A percentile compares a stretch with the other conserved stretches of the same genome.
phyloP scores from a whole-genome alignment of 2,797 vertebrate genomes.

The Ceyx erithaca region DNA sequence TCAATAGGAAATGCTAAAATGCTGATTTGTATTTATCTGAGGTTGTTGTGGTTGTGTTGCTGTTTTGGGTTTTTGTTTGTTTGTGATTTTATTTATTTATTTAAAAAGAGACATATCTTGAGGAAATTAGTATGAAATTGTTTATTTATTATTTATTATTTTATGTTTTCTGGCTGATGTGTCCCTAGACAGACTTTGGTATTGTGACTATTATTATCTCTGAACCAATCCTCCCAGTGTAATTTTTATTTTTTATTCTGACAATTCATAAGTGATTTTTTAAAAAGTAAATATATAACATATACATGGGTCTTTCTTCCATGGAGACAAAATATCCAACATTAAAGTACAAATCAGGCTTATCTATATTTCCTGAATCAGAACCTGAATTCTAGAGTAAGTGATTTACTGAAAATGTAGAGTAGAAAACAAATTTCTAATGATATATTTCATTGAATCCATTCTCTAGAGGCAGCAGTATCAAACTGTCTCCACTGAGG shows the following conservation, averaged over 20 bases:
- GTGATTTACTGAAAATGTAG: neutral
- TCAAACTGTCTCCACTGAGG: neutral
- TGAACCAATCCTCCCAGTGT: neutral
- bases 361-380: neutral
- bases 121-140: neutral
- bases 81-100: neutral
- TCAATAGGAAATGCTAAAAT: accelerated
- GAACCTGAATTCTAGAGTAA: neutral
- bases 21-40: neutral
- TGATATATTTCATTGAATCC: neutral
- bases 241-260: neutral
- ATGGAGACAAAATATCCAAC: neutral
- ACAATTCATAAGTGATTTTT: neutral
- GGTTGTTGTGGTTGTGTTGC: no score
- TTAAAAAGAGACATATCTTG: neutral
- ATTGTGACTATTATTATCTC: neutral
- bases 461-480: neutral
- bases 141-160: accelerated
- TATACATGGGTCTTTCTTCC: accelerated
- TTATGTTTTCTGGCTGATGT: neutral
- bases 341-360: neutral
- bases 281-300: neutral
- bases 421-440: neutral
- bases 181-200: neutral
- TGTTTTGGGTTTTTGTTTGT: neutral